Percentiles rank a stretch among this genome's conserved stretches.
phyloP scores from a whole-genome alignment of 92 coral and sea anemone species.

The Nematostella vectensis region DNA sequence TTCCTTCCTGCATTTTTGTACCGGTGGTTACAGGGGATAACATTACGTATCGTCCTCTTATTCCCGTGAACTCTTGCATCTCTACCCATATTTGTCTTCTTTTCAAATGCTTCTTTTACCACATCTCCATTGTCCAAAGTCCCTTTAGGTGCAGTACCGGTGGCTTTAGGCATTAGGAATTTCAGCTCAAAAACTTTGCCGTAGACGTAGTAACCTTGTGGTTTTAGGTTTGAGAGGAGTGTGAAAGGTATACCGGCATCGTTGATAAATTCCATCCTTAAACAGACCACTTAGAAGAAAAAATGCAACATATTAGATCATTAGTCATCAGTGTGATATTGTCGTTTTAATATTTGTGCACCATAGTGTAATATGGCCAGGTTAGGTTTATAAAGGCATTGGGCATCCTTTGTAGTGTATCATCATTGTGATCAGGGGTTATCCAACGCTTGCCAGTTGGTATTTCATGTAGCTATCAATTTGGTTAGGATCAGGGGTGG shows the following conservation, averaged over 20 bases:
- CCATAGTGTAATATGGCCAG: too few species aligned
- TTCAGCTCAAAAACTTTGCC: slow-evolving; percentile 54
- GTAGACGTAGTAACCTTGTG: slow-evolving; percentile 69
- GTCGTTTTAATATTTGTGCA: too few species aligned
- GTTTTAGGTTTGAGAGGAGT: slow-evolving; percentile 57
- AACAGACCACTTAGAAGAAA: slow-evolving; percentile 29
- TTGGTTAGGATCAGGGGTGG: too few species aligned
- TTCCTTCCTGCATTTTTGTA: neutral
- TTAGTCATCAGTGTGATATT: too few species aligned
- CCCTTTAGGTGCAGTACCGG: neutral
- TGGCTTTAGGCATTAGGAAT: slow-evolving; percentile 35
- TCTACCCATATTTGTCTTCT: neutral
- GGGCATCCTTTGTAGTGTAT: too few species aligned
- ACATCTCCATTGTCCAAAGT: neutral
- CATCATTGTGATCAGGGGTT: too few species aligned
- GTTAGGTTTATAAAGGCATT: too few species aligned
- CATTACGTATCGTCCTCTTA: neutral
- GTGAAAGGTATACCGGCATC: slow-evolving; percentile 59
- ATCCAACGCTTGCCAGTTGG: too few species aligned
- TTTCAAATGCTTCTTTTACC: neutral
- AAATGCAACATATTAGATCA: neutral
- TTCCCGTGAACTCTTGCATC: neutral
- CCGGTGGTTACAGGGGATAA: too few species aligned
- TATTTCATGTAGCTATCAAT: too few species aligned
- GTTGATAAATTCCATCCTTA: slow-evolving; percentile 45